Evolutionary conservation across 2,888 invertebrate genomes (phyloP), one percentile per base, ranked within the genome.

Genomic region (Omphaloscelis lunosa): DNA sequence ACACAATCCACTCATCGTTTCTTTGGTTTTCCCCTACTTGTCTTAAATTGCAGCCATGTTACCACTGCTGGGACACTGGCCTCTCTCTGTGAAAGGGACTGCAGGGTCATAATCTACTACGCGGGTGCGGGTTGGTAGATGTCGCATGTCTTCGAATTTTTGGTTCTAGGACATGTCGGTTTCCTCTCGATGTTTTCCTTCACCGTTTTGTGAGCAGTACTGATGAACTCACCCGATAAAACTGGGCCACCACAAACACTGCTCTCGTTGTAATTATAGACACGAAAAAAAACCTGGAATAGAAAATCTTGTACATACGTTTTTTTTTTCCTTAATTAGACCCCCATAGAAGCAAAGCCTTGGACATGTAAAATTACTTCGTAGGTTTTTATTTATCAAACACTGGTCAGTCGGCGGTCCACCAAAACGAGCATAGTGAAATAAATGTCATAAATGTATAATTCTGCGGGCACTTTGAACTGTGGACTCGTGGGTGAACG

Each of bases 381-480:
- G 12, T 65, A 51, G n/a, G 20, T 15, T 67, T 79, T 83, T 84
- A 79, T 84, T 83, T 80, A 29, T 48, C 39, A 75, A 82, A 63
- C 34, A 58, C 41, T 65, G 59, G 59, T 48, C 39, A 56, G 45
- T 63, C 34, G 29, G 56, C 39, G 41, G 27, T 65, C 29, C 17
- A 51, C 41, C n/a, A 71, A 85, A 82, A 82, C 53, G 63, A 85
- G 17, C 45, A 75, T 45, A 48, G 41, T 29, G 39, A 69, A 61
- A 82, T 72, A 69, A 83, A 83, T 77, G 77, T 67, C 86, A 77
- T 53, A 85, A 77, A 72, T 70, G 66, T 82, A 82, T 72, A 76
- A 83, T 85, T 85, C 67, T 29, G 83, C 66, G 73, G 77, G 51
- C 56, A 82, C 83, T 85, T 83, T 85, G 66, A 82, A 85, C 85